Evolutionary conservation across 2,888 invertebrate genomes (phyloP), one percentile per base, ranked within the genome.

Genomic region (Theristus sp.): DNA sequence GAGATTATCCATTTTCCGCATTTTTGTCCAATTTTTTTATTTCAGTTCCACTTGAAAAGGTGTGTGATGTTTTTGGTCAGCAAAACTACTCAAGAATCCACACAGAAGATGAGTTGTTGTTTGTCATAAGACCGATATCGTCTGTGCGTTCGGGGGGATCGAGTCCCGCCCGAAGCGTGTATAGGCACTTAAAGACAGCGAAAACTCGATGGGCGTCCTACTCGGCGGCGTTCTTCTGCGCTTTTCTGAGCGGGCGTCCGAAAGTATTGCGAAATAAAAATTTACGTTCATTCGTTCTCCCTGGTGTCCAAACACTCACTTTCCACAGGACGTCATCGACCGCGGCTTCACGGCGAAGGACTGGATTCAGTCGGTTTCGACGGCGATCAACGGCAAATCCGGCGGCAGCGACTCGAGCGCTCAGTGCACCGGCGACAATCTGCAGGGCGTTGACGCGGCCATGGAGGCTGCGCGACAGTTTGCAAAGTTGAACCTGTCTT

Each of bases 401-500:
- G 94, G 96, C 24, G 96, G 96, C 1, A 93, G 90, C 76, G 82
- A 89, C 0, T 87, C 89, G 74, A 87, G 90, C 60, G 94, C 93
- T 52, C 94, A 96, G 78, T 91, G 90, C 55, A 89, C 89, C 0
- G 93, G 93, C 55, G 81, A 80, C 59, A 89, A 89, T 72, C 79
- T 82, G 24, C 78, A 79, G 24, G 80, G 81, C 64, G 75, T 89
- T 22, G 74, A 81, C 52, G 83, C 88, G 73, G 85, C 87, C 25
- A 75, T 91, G 54, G 78, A 82, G 68, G 76, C 83, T 65, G 89
- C 91, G 24, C 81, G 80, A 64, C 80, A 84, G 64, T 93, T 87
- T 78, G 93, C 91, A n/a, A n/a, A n/a, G 38, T 38, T 38, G 38
- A 17, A 38, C 17, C 17, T 17, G 38, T 38, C 38, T 38, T 38